Percentiles rank a stretch among this genome's conserved stretches.
Evolutionary conservation across 2,113 vertebrate genomes (phyloP).

Genomic region (Nycticebus coucang): DNA sequence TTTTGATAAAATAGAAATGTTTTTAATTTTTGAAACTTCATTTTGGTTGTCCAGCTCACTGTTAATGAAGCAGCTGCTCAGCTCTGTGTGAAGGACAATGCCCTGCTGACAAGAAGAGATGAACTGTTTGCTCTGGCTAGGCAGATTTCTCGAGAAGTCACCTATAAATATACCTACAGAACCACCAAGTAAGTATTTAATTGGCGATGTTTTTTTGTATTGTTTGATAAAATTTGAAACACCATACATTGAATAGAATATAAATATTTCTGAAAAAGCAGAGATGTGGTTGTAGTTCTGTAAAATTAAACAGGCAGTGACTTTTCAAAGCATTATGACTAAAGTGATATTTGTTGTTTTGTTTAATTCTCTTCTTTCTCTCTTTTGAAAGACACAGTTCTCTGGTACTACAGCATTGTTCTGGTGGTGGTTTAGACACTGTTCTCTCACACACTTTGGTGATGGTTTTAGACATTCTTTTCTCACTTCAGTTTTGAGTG

Average conservation of each 20-base stretch:
- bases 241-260: neutral
- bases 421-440: neutral
- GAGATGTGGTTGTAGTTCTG: neutral
- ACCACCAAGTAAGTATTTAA: constrained; percentile 92
- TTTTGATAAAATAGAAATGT: neutral
- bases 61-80: constrained; percentile 98
- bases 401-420: neutral
- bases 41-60: constrained; percentile 89
- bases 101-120: constrained; percentile 93
- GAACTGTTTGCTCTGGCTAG: constrained; percentile 95
- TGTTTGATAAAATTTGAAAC: neutral
- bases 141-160: constrained; percentile 97
- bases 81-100: constrained; percentile 94
- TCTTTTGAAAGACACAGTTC: constrained; percentile 11
- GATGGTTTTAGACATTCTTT: neutral
- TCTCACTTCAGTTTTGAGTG: neutral
- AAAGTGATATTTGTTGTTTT: neutral
- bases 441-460: neutral
- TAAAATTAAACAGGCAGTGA: constrained; percentile 25
- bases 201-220: neutral
- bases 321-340: constrained; percentile 37
- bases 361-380: neutral
- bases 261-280: constrained; percentile 15
- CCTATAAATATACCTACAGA: constrained; percentile 97
- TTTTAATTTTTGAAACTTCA: constrained; percentile 50